Base-by-base conservation (phyloP, 2,888 invertebrate species). In the Eristalinus sepulchralis region DNA sequence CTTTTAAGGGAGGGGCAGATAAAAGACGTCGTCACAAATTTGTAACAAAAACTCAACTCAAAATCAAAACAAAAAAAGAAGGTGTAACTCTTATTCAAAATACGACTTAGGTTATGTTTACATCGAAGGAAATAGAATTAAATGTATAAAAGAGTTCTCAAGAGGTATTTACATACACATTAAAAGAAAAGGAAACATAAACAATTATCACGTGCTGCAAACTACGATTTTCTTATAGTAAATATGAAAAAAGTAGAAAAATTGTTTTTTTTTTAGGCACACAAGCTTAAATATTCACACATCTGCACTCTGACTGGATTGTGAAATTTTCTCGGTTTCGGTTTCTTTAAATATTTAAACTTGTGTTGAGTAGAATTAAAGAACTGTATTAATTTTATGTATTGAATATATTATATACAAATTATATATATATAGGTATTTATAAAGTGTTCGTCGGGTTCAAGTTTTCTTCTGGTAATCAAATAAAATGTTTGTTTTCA, bases 361-460 rank as follows among this genome's bases (percentile, higher is more conserved):
- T 76, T 76, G 71, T 70, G 75, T 53, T 33, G 53, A 20, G 24
- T 60, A 81, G 78, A 83, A 81, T 83, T 84, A 78, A 81, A 80
- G 17, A 47, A 78, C 85, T 63, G 59, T 72, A 83, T 83, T 84
- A 79, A 63, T 88, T 80, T 83, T 70, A 87, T 82, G 70, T 88
- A 27, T 78, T 85, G 33, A 79, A 78, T 66, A 76, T 73, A 76
- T 86, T 71, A 79, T 75, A 75, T 70, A 76, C 70, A 75, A 70
- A 64, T 70, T 85, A 78, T 80, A 82, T 68, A 85, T 72, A 85
- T 76, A 81, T 82, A 81, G 68, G 85, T 76, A 86, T 88, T 89
- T 90, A 89, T 89, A 89, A 91, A 91, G 92, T 92, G 92, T 92
- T 92, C 92, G 92, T 91, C 92, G 90, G 92, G 92, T 92, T 92